Evolutionary conservation across 2,797 vertebrate species (phyloP), one percentile per base, ranked within the genome.

Genomic region (Pangasius macronema): DNA sequence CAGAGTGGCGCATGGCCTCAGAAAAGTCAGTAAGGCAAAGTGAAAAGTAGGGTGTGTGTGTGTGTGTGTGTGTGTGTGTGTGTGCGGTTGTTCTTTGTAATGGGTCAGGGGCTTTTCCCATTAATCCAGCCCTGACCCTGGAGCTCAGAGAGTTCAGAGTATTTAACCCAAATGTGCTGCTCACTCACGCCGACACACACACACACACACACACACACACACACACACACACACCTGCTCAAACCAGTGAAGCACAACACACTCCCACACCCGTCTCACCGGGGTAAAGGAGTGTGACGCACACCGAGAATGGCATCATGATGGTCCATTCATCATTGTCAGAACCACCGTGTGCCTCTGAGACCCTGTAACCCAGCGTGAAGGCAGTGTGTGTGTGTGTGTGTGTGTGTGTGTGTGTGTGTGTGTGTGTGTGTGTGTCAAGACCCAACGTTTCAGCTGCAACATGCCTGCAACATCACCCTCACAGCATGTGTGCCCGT

Each of bases 271-370:
- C 83, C 20, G 86, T 67, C 85, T 92, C 93, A 94, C 91, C 83
- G 86, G 94, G 89, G 94, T 93, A 92, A 93, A 93, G 67, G 88
- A 90, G 91, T 91, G 86, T 90, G 85, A 92, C 90, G 88, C 91
- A 89, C 87, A 90, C 93, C 91, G 80, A 92, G 92, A 93, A 90
- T 93, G 85, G 89, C 20, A 87, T 85, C 92, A 89, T 93, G 94
- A 94, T 93, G 94, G 93, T 93, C 93, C 93, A 96, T 96, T 95
- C 92, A 96, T 96, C 96, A 96, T 93, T 82, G 94, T 96, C 95
- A 94, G 85, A 75, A 87, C 46, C 39, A 65, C 88, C 89, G 84
- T 89, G 73, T 84, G 92, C 91, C 91, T 76, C 75, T 51, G 91
- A 92, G 87, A 89, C 93, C 91, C 91, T 85, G 30, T 92, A 93